These are phyloP conservation scores for Melanogrammus aeglefinus DNA, from an alignment of 2,797 vertebrate species.

Conservation along the genomic window DNA sequence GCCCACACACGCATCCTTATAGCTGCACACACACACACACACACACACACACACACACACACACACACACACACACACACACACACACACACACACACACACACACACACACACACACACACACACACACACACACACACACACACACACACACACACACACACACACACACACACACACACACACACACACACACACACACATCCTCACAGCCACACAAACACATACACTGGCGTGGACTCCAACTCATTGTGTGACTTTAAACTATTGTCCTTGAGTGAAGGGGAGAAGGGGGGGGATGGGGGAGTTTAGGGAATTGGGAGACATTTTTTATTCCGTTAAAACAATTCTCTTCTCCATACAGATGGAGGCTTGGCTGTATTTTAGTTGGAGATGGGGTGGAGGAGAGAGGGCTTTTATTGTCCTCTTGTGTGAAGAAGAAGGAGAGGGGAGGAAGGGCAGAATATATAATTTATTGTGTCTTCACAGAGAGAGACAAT, in stretches of 20 bases:
- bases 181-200: constrained; percentile 26
- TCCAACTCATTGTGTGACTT: constrained; percentile 2
- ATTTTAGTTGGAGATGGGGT: neutral
- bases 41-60: neutral
- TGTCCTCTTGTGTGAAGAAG: neutral
- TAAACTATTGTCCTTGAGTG: constrained; percentile 19
- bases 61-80: neutral
- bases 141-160: neutral
- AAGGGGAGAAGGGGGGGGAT: constrained; percentile 41
- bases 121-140: too few species aligned
- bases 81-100: neutral
- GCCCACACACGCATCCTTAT: neutral
- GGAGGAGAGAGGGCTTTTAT: neutral
- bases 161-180: constrained; percentile 21
- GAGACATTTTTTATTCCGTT: constrained; percentile 66
- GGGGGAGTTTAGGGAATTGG: neutral
- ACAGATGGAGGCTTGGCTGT: neutral
- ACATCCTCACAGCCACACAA: constrained; percentile 13
- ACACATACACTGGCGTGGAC: constrained; percentile 10
- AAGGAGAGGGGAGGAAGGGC: constrained; percentile 60
- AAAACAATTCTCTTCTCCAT: constrained; percentile 50
- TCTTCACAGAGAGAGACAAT: too few species aligned
- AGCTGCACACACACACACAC: neutral
- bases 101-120: neutral
- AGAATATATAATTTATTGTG: constrained; percentile 21